Base-by-base conservation (phyloP, 2,113 vertebrate species). In the Lota lota region DNA sequence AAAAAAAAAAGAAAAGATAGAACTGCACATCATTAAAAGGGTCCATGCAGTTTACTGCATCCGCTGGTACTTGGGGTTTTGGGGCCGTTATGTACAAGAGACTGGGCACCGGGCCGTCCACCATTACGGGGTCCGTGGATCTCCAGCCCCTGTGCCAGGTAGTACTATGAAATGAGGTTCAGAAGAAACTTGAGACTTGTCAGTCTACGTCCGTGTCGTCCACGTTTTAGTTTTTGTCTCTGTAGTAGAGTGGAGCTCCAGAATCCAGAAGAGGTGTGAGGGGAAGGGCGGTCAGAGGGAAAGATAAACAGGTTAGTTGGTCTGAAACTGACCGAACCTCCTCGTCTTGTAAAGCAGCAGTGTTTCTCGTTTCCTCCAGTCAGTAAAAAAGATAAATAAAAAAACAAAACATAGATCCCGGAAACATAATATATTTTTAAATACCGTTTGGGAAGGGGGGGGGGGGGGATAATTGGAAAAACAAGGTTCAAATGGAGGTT, bases 361-460 rank as follows among this genome's bases (percentile, higher is more conserved):
- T 71, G 14, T 79, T 81, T 83, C 16, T 53, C 2, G 2, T 53
- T 53, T 53, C 16, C 12, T 53, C 11, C 11, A 75, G 80, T 82
- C 77, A 77, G 75, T 88, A 82, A 85, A 83, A 88, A 85, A 79
- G 84, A 89, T 89, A 90, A 88, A 89, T 91, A 84, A 88, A 88
- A 88, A 88, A 86, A 81, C 74, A 82, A 88, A 68, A 70, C 64
- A 68, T 84, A 88, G 73, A 89, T 83, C 79, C 67, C 79, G 69
- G 77, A 74, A 70, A 60, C 1, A 72, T n/a, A 47, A 68, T 53
- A 57, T 81, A 84, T 63, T 53, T 80, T 89, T 85, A 92, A 90
- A 90, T 89, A 91, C 85, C 87, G 83, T 85, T 85, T 72, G 70
- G 51, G 7, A 33, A 33, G 79, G 76, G 83, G 36, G 68, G 63